Evolutionary conservation across 1,140 invertebrate species (phyloP), one percentile per base, ranked within the genome.

Genomic region (Brachionus plicatilis): DNA sequence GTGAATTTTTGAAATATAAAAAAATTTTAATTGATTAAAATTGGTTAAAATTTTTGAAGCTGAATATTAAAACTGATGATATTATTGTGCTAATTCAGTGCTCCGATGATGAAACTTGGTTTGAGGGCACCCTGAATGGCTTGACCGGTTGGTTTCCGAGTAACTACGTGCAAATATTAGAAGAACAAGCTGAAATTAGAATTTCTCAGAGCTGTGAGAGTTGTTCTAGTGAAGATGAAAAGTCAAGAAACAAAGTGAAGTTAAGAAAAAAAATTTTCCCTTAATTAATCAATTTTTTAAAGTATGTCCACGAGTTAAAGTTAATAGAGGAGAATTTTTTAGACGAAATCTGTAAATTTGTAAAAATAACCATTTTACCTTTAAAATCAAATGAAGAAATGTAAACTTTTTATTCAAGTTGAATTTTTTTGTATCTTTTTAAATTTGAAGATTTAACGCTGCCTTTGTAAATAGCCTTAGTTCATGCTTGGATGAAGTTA

Each of bases 131-230:
- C 2, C 90, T 97, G 20, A 93, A 94, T 85, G 96, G 95, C 75
- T 94, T 95, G 88, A 97, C 96, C 85, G 96, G 96, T 86, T 99
- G 97, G 97, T 99, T 99, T 91, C 97, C 97, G 85, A 95, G 95
- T 86, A 97, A 98, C 90, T 98, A 97, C 92, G 95, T 97, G 20
- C 45, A 43, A 50, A 47, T 76, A 29, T 66, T 78, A 12, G 60
- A 65, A n/a, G 41, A 84, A 43, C 33, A 43, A 24, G 5, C 11
- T 37, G 72, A 50, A 9, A 17, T 14, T 29, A 29, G 47, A 29
- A 50, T 6, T 27, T 47, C 41, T 24, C 33, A 45, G 45, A 75
- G 33, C 24, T n/a, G 17, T 43, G 70, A 75, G 4, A 33, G 66
- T 29, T 29, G n/a, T 75, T 24, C 12, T 37, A 29, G n/a, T 37